A percentile compares a stretch with the other conserved stretches of the same genome.
These are phyloP conservation scores for Pammene fasciana DNA, from an alignment of 2,888 invertebrate genomes.

Conservation along the genomic window DNA sequence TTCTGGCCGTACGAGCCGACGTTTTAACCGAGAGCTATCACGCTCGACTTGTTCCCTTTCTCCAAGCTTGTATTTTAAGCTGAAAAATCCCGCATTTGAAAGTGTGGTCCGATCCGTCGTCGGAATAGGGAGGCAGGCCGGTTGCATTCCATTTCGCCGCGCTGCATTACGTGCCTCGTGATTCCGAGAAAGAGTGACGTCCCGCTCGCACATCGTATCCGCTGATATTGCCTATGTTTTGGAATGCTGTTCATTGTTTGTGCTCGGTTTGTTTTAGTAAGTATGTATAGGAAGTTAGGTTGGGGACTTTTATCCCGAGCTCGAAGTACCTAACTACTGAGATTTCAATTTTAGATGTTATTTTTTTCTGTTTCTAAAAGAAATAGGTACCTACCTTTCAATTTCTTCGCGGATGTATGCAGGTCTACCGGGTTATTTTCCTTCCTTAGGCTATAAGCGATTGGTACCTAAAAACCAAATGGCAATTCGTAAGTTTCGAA, in stretches of 20 bases:
- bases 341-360: constrained; percentile 7
- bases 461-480: too few relatives aligned
- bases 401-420: too few relatives aligned
- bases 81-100: constrained; percentile 11
- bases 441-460: too few relatives aligned
- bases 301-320: constrained; percentile 59
- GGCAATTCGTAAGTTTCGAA: too few relatives aligned
- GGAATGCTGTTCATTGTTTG: constrained; percentile 79
- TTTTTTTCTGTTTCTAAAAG: not conserved
- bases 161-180: constrained; percentile 73
- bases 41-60: constrained; percentile 15
- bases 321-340: constrained; percentile 51
- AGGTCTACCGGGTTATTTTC: too few relatives aligned
- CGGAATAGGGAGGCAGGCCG: constrained; percentile 46
- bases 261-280: constrained; percentile 69
- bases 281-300: constrained; percentile 46
- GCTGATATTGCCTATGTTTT: constrained; percentile 73
- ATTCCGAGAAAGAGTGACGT: constrained; percentile 77
- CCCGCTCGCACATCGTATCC: constrained; percentile 76
- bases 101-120: constrained; percentile 41
- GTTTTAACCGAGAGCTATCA: constrained; percentile 14
- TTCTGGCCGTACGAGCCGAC: constrained; percentile 18
- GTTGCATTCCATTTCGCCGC: constrained; percentile 76
- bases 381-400: too few relatives aligned
- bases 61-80: not conserved